These are phyloP conservation scores for Kuschelorhynchus macadamiae DNA, from an alignment of 2,888 invertebrate genomes.

Conservation along the genomic window DNA sequence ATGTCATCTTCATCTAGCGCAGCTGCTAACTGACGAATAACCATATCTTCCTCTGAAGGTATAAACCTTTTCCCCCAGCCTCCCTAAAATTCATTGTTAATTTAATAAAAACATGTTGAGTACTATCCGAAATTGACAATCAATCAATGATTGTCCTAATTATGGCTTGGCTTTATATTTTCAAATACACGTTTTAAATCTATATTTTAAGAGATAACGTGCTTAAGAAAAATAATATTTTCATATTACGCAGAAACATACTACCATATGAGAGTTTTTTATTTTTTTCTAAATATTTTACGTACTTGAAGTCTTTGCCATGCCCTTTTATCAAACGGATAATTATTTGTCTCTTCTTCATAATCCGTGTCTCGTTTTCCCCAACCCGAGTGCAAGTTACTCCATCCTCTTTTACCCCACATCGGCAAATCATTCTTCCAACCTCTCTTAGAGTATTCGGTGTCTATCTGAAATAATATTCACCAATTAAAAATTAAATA, in stretches of 20 bases:
- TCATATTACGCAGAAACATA: no score
- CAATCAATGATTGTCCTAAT: no score
- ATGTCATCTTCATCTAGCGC: slow-evolving; percentile 59
- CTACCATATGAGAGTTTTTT: no score
- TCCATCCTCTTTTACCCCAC: slow-evolving; percentile 75
- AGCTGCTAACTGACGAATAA: slow-evolving; percentile 61
- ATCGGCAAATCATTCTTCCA: slow-evolving; percentile 74
- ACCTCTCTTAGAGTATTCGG: slow-evolving; percentile 74
- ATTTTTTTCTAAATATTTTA: no score
- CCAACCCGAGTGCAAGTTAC: slow-evolving; percentile 72
- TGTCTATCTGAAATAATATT: slow-evolving; percentile 60
- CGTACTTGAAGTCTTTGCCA: slow-evolving; percentile 71
- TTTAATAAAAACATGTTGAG: no score
- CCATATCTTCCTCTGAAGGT: slow-evolving; percentile 61
- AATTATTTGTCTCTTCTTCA: slow-evolving; percentile 53
- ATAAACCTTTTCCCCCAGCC: slow-evolving; percentile 68
- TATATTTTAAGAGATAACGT: no score
- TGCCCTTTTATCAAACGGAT: slow-evolving; percentile 71
- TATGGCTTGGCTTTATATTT: no score
- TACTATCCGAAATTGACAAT: no score
- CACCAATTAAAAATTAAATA: no score
- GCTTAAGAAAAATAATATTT: no score
- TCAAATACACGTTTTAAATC: no score
- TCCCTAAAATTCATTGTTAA: slow-evolving; percentile 62
- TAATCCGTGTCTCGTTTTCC: slow-evolving; percentile 70